Evolutionary conservation across 2,113 vertebrate genomes (phyloP).

Genomic region (Ploceus nigricollis): DNA sequence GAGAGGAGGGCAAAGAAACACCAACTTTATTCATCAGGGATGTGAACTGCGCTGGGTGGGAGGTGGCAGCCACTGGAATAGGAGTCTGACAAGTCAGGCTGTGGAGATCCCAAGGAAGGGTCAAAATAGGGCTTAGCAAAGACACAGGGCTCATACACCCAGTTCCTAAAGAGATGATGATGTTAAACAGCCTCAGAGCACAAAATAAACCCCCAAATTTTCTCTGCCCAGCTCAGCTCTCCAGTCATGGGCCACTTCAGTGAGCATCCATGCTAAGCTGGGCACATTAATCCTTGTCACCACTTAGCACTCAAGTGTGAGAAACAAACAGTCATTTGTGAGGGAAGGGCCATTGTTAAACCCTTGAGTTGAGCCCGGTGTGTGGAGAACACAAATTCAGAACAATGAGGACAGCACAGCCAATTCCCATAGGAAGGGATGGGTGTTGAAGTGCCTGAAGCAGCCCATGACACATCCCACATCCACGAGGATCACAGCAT

Average conservation of each 20-base stretch:
- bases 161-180: not conserved
- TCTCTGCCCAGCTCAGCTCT: not conserved
- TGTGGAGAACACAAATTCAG: rapidly evolving
- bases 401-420: not conserved
- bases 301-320: not conserved
- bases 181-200: not conserved
- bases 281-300: not conserved
- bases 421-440: rapidly evolving
- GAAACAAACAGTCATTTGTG: not conserved
- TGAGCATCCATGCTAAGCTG: not conserved
- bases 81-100: not conserved
- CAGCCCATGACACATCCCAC: not conserved
- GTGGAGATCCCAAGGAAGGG: not conserved
- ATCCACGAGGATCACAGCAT: rapidly evolving
- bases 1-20: not conserved
- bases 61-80: not conserved
- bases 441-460: not conserved
- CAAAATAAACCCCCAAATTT: not conserved
- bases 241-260: not conserved
- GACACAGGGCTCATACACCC: not conserved
- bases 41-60: not conserved
- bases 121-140: rapidly evolving
- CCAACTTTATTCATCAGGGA: not conserved
- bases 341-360: not conserved
- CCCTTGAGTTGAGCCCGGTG: not conserved